Evolutionary conservation across 2,888 invertebrate species (phyloP).

Genomic region (Drosophila monieri): DNA sequence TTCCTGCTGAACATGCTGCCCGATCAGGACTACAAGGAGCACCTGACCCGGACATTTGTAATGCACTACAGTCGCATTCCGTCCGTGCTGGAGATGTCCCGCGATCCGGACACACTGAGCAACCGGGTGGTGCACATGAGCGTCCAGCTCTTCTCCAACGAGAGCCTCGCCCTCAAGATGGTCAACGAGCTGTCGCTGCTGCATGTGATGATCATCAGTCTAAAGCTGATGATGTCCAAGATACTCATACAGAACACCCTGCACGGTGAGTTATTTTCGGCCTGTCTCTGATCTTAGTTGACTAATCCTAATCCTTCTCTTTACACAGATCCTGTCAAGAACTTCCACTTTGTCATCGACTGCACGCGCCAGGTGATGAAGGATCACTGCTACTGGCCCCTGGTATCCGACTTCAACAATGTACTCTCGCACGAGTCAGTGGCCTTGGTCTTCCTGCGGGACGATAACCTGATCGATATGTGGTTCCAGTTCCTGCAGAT

Average conservation of each 20-base stretch:
- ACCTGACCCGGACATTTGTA: constrained; percentile 96
- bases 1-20: constrained; percentile 97
- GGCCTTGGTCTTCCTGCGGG: constrained; percentile 94
- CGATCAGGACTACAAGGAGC: constrained; percentile 97
- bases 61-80: constrained; percentile 98
- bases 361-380: constrained; percentile 97
- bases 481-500: constrained; percentile 97
- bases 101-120: constrained; percentile 95
- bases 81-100: constrained; percentile 93
- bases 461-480: constrained; percentile 95
- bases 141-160: constrained; percentile 97
- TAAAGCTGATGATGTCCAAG: constrained; percentile 96
- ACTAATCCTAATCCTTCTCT: constrained; percentile 13
- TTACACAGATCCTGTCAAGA: constrained; percentile 88
- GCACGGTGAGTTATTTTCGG: constrained; percentile 89
- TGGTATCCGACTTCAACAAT: constrained; percentile 98
- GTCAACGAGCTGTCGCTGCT: constrained; percentile 94
- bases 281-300: background rate
- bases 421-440: constrained; percentile 96
- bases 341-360: constrained; percentile 96
- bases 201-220: constrained; percentile 95
- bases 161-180: constrained; percentile 95
- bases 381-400: constrained; percentile 99
- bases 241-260: constrained; percentile 94
- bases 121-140: constrained; percentile 99